phyloP scores from a whole-genome alignment of 1,140 invertebrate genomes.

The Lutraria rhynchaena region DNA sequence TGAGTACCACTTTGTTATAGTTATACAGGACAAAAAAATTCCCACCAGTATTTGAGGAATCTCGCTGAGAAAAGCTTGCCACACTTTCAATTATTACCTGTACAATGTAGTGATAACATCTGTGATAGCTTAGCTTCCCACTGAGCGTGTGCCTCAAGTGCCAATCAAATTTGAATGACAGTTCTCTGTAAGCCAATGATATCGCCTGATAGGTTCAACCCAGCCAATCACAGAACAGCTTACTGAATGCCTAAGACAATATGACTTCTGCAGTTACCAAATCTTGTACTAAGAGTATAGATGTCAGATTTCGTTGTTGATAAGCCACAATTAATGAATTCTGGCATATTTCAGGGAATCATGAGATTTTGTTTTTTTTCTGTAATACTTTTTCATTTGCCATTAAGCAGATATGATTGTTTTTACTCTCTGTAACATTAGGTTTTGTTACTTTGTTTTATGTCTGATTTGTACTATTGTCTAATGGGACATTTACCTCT shows the following conservation, averaged over 20 bases:
- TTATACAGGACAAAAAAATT: slow-evolving; percentile 10
- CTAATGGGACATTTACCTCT: no score
- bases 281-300: slow-evolving; percentile 6
- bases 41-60: slow-evolving; percentile 14
- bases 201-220: slow-evolving; percentile 6
- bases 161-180: slow-evolving; percentile 39
- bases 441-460: no score
- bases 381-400: no score
- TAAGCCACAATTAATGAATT: slow-evolving; percentile 15
- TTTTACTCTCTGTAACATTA: no score
- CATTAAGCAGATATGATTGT: no score
- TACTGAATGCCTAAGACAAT: slow-evolving; percentile 9
- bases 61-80: slow-evolving; percentile 7
- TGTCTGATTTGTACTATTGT: no score
- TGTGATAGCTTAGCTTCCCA: slow-evolving; percentile 39
- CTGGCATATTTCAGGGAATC: slow-evolving; percentile 28
- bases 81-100: slow-evolving; percentile 39
- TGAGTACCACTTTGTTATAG: slow-evolving; percentile 6
- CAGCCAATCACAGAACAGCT: slow-evolving; percentile 18
- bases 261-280: slow-evolving; percentile 1
- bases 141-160: slow-evolving; percentile 38
- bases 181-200: slow-evolving; percentile 12
- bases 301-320: slow-evolving; percentile 8
- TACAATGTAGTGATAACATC: slow-evolving; percentile 23
- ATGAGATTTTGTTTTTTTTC: slow-evolving; percentile 7